A percentile compares a stretch with the other conserved stretches of the same genome.
Conservation (phyloP, 2,888 invertebrate species). For the Ichneumoninae sp. region DNA sequence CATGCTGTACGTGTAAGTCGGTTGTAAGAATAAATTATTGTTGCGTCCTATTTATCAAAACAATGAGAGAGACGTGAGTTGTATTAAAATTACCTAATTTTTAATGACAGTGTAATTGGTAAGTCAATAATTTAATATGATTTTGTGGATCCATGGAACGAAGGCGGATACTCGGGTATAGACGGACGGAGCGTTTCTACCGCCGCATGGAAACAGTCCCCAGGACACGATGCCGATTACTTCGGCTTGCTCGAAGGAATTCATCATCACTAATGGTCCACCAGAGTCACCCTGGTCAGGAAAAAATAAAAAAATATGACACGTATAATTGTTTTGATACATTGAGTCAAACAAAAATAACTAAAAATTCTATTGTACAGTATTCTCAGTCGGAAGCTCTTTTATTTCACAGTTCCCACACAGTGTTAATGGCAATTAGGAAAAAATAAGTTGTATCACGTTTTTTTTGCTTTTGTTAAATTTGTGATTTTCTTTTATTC, state of each 20-base stretch:
- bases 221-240: conserved; percentile 83
- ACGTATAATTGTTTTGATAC: background rate
- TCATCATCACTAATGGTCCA: conserved; percentile 79
- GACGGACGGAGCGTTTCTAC: conserved; percentile 79
- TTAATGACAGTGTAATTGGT: background rate
- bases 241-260: conserved; percentile 75
- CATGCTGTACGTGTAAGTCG: conserved; percentile 43
- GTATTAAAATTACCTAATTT: background rate
- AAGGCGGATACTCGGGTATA: conserved; percentile 81
- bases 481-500: too few species aligned
- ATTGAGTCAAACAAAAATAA: background rate
- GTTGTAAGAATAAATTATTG: conserved; percentile 61
- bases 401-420: background rate
- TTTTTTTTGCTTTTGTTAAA: too few species aligned
- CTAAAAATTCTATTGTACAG: background rate
- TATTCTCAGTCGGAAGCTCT: background rate
- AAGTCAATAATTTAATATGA: conserved; percentile 69
- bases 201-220: conserved; percentile 82
- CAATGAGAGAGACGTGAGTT: conserved; percentile 10
- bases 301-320: background rate
- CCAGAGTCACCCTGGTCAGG: conserved; percentile 82
- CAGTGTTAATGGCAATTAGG: background rate
- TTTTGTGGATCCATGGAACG: conserved; percentile 78
- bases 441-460: background rate
- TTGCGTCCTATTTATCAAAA: conserved; percentile 50